Percentiles rank a stretch among this genome's conserved stretches.
Conservation (phyloP, 2,113 vertebrate genomes). For the Aptenodytes patagonicus region DNA sequence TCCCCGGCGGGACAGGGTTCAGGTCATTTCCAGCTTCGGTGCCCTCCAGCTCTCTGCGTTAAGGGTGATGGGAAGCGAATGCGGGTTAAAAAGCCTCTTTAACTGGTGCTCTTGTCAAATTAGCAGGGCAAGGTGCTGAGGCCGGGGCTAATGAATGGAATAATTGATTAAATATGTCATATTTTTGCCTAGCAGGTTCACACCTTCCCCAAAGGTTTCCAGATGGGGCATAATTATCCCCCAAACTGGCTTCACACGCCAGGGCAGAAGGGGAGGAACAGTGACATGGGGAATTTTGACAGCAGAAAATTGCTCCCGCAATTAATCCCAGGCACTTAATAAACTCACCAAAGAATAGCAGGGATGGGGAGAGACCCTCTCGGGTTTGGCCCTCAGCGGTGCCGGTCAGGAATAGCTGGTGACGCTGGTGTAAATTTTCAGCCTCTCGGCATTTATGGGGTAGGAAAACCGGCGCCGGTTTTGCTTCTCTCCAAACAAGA, state of each 20-base stretch:
- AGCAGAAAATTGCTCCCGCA: constrained; percentile 11
- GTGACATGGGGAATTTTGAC: background rate
- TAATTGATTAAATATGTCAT: constrained; percentile 56
- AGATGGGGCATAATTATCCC: constrained; percentile 39
- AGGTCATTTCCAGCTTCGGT: background rate
- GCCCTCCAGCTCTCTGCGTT: background rate
- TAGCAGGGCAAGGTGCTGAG: background rate
- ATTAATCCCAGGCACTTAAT: constrained; percentile 35
- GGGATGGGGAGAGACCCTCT: background rate
- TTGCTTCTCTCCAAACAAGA: background rate
- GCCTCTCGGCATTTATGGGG: rapidly evolving
- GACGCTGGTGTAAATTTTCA: background rate
- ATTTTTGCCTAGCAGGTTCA: constrained; percentile 23
- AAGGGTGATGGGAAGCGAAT: background rate
- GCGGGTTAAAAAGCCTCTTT: background rate
- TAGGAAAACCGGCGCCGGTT: rapidly evolving
- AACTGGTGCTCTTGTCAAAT: background rate
- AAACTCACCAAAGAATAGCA: background rate
- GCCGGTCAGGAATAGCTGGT: background rate
- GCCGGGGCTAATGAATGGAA: constrained; percentile 26
- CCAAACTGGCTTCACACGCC: background rate
- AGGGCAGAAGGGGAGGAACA: background rate
- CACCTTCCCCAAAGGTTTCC: constrained; percentile 56
- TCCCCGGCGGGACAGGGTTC: background rate
- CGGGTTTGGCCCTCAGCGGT: background rate